These are phyloP conservation scores for Mustelus asterias DNA, from an alignment of 2,113 vertebrate genomes.

Conservation along the genomic window DNA sequence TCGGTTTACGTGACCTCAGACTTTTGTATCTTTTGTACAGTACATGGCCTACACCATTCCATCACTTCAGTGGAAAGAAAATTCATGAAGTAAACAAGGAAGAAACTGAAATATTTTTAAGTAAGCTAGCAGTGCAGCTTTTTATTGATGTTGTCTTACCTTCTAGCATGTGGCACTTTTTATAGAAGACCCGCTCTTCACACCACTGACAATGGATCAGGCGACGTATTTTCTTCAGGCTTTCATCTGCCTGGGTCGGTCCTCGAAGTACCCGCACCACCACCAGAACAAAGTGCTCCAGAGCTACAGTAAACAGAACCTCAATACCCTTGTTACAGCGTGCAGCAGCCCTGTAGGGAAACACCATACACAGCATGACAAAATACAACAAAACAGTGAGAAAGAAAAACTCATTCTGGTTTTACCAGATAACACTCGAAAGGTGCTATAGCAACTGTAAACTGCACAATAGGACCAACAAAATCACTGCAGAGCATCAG, in stretches of 20 bases:
- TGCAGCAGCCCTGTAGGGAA: constrained; percentile 70
- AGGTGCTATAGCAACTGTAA: not conserved
- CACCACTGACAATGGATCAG: constrained; percentile 97
- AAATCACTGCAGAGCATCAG: too few relatives aligned
- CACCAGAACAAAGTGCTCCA: constrained; percentile 92
- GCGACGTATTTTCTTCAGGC: constrained; percentile 72
- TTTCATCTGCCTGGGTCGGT: constrained; percentile 77
- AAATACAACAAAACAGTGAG: not conserved
- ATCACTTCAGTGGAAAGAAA: not conserved
- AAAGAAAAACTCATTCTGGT: not conserved
- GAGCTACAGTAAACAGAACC: constrained; percentile 80
- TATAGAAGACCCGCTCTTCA: constrained; percentile 88
- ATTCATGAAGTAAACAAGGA: not conserved
- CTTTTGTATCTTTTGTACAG: too few relatives aligned
- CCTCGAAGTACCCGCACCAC: constrained; percentile 85
- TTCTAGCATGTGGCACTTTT: constrained; percentile 80
- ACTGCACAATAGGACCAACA: not conserved
- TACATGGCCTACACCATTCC: not conserved
- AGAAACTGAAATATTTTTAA: not conserved
- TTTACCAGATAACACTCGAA: not conserved
- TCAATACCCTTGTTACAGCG: constrained; percentile 95
- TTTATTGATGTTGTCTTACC: constrained; percentile 57
- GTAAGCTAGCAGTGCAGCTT: not conserved
- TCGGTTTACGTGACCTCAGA: too few relatives aligned
- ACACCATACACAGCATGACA: not conserved